Percentiles rank a stretch among this genome's conserved stretches.
phyloP scores from a whole-genome alignment of 1,140 invertebrate species.

The Palaemon carinicauda region DNA sequence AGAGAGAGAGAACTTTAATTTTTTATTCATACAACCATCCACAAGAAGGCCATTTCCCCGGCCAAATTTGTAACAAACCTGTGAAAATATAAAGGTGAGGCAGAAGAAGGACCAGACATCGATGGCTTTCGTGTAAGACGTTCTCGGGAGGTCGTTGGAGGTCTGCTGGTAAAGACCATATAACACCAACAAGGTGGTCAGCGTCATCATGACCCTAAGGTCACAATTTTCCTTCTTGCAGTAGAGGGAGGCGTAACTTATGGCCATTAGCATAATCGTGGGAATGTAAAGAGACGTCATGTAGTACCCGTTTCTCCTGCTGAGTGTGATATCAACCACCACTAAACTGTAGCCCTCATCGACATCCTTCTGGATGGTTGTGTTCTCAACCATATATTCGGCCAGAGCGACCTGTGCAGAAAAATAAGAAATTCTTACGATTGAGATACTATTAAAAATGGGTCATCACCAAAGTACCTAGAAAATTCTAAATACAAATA shows the following conservation, averaged over 20 bases:
- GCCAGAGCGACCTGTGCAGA: background rate
- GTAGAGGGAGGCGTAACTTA: constrained; percentile 39
- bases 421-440: no score
- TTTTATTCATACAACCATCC: background rate
- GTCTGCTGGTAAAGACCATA: constrained; percentile 47
- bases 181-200: constrained; percentile 28
- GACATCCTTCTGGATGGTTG: background rate
- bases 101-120: constrained; percentile 46
- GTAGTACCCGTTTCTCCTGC: constrained; percentile 36
- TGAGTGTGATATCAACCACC: background rate
- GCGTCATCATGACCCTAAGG: constrained; percentile 38
- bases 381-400: constrained; percentile 14
- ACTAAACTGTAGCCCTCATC: constrained; percentile 29
- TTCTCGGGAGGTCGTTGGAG: constrained; percentile 29
- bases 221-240: constrained; percentile 32
- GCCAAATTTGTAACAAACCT: background rate
- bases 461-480: no score
- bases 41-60: no score
- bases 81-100: constrained; percentile 35
- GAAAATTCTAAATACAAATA: no score
- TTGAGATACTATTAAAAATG: no score
- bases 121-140: constrained; percentile 38
- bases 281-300: constrained; percentile 37
- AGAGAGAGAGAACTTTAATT: no score
- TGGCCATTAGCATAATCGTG: constrained; percentile 39